These are phyloP conservation scores for Elgaria multicarinata DNA, from an alignment of 2,113 vertebrate species.

Conservation along the genomic window DNA sequence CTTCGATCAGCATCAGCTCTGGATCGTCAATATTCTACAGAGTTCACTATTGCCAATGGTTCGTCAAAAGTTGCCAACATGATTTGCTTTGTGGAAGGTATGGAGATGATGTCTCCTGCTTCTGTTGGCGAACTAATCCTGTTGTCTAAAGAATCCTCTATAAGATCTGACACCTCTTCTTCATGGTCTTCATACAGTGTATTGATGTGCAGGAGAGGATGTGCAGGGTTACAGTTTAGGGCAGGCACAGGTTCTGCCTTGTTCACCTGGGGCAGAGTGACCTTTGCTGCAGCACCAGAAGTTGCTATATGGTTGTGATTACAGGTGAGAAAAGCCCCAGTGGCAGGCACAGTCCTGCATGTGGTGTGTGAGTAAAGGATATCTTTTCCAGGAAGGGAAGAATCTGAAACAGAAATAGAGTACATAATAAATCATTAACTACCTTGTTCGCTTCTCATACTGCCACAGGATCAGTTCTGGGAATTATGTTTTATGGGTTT, in stretches of 20 bases:
- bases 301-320: slow-evolving; percentile 71
- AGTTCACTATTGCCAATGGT: slow-evolving; percentile 79
- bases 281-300: slow-evolving; percentile 57
- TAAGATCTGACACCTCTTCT: slow-evolving; percentile 73
- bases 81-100: slow-evolving; percentile 80
- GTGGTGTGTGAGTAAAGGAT: slow-evolving; percentile 73
- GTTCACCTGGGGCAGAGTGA: slow-evolving; percentile 68
- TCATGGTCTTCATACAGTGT: slow-evolving; percentile 80
- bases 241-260: slow-evolving; percentile 73
- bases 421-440: not conserved
- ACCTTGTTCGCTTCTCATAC: not conserved
- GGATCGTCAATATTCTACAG: slow-evolving; percentile 77
- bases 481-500: not conserved
- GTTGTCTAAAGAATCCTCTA: slow-evolving; percentile 68
- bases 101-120: slow-evolving; percentile 73
- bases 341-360: slow-evolving; percentile 68
- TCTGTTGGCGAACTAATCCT: slow-evolving; percentile 68
- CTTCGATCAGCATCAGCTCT: not conserved
- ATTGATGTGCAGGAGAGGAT: slow-evolving; percentile 81
- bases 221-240: slow-evolving; percentile 79
- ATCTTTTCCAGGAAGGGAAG: slow-evolving; percentile 76
- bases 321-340: slow-evolving; percentile 75
- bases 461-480: not conserved
- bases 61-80: slow-evolving; percentile 81
- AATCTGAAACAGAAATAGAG: slow-evolving; percentile 72